Evolutionary conservation across 2,113 vertebrate species (phyloP).

Genomic region (Monopterus albus): DNA sequence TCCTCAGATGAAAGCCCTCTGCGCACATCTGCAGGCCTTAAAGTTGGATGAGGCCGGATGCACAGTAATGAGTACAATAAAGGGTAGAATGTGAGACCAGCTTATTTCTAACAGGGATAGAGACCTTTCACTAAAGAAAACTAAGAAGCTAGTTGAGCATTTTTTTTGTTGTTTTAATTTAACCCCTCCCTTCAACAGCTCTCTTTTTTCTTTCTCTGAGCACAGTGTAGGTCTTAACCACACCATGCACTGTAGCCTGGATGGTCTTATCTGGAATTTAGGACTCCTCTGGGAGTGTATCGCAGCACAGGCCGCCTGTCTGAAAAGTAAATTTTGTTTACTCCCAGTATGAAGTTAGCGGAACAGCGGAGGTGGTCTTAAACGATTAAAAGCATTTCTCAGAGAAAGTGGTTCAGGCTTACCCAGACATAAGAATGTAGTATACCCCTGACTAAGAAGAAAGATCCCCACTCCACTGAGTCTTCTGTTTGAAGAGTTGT

Average conservation of each 20-base stretch:
- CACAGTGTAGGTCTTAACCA: conserved; percentile 44
- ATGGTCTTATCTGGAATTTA: conserved; percentile 45
- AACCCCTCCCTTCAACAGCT: conserved; percentile 15
- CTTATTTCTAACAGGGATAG: conserved; percentile 59
- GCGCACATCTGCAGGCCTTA: conserved; percentile 65
- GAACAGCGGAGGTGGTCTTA: conserved; percentile 34
- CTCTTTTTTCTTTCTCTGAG: conserved; percentile 33
- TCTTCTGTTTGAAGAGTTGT: conserved; percentile 22
- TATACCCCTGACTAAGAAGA: conserved; percentile 27
- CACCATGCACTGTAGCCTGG: conserved; percentile 19
- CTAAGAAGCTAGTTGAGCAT: conserved; percentile 29
- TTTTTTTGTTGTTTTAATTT: conserved; percentile 25
- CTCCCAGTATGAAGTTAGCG: conserved; percentile 44
- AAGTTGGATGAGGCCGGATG: conserved; percentile 56
- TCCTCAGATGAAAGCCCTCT: conserved; percentile 65
- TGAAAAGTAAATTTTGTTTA: conserved; percentile 61
- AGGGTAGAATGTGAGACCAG: conserved; percentile 47
- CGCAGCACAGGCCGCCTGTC: conserved; percentile 36
- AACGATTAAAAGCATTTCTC: conserved; percentile 54
- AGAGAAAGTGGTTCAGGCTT: conserved; percentile 36
- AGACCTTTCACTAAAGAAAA: conserved; percentile 62
- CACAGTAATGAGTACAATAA: conserved; percentile 69
- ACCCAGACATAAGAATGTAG: conserved; percentile 22
- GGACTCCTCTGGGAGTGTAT: conserved; percentile 41
- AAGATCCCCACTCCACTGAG: conserved; percentile 16